Evolutionary conservation across 2,888 invertebrate species (phyloP), one percentile per base, ranked within the genome.

Genomic region (Leucophenga maculata): DNA sequence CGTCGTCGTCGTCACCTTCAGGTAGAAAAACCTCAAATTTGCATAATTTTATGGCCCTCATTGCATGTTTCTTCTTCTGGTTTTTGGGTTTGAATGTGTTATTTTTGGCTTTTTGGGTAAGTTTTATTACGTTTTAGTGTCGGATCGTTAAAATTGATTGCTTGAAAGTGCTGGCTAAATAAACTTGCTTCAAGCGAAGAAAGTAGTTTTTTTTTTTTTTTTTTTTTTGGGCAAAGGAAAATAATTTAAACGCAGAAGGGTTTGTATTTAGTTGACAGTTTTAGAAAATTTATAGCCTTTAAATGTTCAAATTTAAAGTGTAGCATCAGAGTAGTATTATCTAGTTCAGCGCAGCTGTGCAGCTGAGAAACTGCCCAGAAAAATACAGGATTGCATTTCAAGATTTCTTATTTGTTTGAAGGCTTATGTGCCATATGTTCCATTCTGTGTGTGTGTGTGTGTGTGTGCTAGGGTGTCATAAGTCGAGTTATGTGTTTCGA

Each of bases 41-140:
- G 68, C 75, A 70, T 71, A 4, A 57, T 59, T 18, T 70, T 14
- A 16, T 39, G 22, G 11, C 39, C 0, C 16, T 18, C n/a, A 31
- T 32, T 26, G 26, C 26, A 26, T 26, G 2, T 26, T 26, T 26
- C 4, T 26, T 26, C 4, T 26, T 26, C 4, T 14, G 14, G 14
- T 59, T 77, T 78, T 78, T 77, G 74, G 80, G 62, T 64, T 74
- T 74, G 77, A 81, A 77, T 73, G 74, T 75, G 71, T 71, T 67
- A 74, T 72, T 77, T 80, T 78, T 70, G 50, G 65, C 26, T 59
- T 75, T 71, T 76, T 79, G 71, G 54, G 65, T 22, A 39, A 60
- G 55, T 72, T 70, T 68, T 69, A 71, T 72, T 60, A 69, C 60
- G 65, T 54, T 64, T 65, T 65, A 68, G 68, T 68, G 74, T 66